phyloP scores from a whole-genome alignment of 2,797 vertebrate genomes.

The Betta splendens region DNA sequence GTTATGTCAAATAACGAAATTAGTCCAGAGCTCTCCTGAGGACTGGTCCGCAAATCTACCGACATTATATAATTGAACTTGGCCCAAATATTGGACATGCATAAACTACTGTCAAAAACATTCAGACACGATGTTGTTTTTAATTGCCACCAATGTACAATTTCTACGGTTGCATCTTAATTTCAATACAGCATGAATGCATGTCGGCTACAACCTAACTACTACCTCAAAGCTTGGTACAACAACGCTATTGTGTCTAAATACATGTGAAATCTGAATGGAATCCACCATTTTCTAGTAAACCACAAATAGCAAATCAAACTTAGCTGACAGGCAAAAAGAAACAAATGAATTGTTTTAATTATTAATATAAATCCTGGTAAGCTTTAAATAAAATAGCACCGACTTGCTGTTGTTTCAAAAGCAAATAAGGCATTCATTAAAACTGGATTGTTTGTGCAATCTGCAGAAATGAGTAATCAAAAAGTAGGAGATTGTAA shows the following conservation, averaged over 20 bases:
- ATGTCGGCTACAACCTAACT: too few relatives aligned
- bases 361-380: too few relatives aligned
- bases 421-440: conserved; percentile 3
- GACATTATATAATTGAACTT: neutral
- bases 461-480: conserved; percentile 16
- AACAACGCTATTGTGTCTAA: neutral
- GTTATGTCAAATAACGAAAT: neutral
- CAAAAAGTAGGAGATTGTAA: conserved; percentile 13
- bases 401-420: conserved; percentile 3
- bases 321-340: conserved; percentile 14
- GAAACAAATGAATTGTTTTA: too few relatives aligned
- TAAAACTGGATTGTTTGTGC: conserved; percentile 4
- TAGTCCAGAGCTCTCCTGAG: neutral
- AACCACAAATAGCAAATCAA: conserved; percentile 14
- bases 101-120: neutral
- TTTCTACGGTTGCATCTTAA: neutral
- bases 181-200: neutral
- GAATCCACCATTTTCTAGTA: neutral
- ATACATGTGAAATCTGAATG: neutral
- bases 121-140: too few relatives aligned
- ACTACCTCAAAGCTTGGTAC: neutral
- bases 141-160: neutral
- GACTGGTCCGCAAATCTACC: neutral
- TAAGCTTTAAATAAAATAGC: conserved; percentile 16
- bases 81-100: neutral